Percentiles rank a stretch among this genome's conserved stretches.
phyloP scores from a whole-genome alignment of 2,888 invertebrate species.

The Pyrochroa serraticornis region DNA sequence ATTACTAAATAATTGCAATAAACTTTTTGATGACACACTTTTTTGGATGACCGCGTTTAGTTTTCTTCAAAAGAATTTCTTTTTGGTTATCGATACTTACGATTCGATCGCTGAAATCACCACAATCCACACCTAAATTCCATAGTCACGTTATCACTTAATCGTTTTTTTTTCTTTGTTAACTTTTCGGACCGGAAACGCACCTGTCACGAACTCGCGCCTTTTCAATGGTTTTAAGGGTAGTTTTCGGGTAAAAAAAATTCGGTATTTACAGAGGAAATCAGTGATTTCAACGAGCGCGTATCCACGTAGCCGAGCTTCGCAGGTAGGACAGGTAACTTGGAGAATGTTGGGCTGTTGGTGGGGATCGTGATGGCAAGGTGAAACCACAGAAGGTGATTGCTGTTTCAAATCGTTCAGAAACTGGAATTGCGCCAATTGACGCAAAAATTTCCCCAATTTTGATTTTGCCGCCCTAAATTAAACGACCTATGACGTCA shows the following conservation, averaged over 20 bases:
- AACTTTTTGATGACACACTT: too few species aligned
- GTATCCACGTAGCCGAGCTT: conserved; percentile 20
- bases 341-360: conserved; percentile 9
- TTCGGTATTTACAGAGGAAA: background rate
- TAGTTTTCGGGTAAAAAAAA: background rate
- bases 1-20: too few species aligned
- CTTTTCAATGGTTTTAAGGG: background rate
- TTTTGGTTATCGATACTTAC: conserved; percentile 5
- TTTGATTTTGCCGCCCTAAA: too few species aligned
- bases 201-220: background rate
- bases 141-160: conserved; percentile 2
- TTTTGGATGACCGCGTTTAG: too few species aligned
- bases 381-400: too few species aligned
- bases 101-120: conserved; percentile 17
- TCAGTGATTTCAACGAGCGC: conserved; percentile 24
- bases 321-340: conserved; percentile 20
- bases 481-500: too few species aligned
- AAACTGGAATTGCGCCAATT: too few species aligned
- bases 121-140: conserved; percentile 20
- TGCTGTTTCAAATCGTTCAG: too few species aligned
- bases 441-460: too few species aligned
- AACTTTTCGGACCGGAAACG: conserved; percentile 4
- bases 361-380: too few species aligned
- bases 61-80: too few species aligned
- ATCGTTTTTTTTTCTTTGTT: background rate